Conservation (phyloP, 2,797 vertebrate species). For the Epinephelus coioides region DNA sequence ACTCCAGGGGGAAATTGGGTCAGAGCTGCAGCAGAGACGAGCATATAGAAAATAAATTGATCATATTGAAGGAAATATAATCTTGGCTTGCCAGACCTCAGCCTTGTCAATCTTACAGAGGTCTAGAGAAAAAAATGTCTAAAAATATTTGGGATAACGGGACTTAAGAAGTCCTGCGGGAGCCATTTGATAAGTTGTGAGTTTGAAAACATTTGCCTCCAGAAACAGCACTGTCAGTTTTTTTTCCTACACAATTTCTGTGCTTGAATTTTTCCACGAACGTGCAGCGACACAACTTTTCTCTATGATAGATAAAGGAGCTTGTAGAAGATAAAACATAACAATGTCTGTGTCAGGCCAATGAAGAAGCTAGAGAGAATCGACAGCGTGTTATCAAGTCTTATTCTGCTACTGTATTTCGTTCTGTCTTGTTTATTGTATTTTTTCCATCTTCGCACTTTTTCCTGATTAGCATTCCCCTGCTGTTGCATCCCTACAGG, state of each 20-base stretch:
- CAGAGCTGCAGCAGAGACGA: slow-evolving; percentile 22
- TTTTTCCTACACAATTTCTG: not conserved
- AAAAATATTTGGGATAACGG: slow-evolving; percentile 10
- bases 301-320: not conserved
- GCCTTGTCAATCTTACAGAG: slow-evolving; percentile 42
- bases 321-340: not conserved
- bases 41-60: slow-evolving; percentile 57
- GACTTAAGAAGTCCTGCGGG: slow-evolving; percentile 4
- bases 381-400: not conserved
- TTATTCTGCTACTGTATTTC: not conserved
- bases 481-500: slow-evolving; percentile 74
- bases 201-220: slow-evolving; percentile 18
- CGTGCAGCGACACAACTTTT: not conserved
- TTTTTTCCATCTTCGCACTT: not conserved
- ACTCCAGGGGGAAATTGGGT: slow-evolving; percentile 47
- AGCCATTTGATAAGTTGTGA: slow-evolving; percentile 15
- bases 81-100: slow-evolving; percentile 39
- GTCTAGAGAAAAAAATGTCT: not conserved
- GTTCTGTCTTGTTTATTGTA: not conserved
- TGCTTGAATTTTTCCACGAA: not conserved
- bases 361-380: not conserved
- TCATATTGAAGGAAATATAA: slow-evolving; percentile 57
- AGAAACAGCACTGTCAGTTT: not conserved
- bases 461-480: not conserved
- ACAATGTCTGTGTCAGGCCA: not conserved